Percentiles rank a stretch among this genome's conserved stretches.
Evolutionary conservation across 2,888 invertebrate species (phyloP).

Genomic region (Agrotis ipsilon): DNA sequence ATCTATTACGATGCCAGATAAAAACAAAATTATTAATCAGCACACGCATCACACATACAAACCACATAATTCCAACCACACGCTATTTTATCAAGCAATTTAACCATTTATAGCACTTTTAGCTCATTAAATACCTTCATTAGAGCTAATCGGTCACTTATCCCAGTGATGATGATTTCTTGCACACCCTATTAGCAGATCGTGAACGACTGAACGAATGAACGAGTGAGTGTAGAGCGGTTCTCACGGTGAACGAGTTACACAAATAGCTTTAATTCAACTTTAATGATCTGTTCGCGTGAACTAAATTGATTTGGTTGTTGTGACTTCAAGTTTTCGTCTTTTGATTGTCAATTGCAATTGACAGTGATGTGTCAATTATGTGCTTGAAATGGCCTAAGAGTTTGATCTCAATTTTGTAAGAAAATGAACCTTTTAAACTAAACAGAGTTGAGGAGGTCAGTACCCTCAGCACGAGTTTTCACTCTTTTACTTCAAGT

Average conservation of each 20-base stretch:
- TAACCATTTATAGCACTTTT: constrained; percentile 31
- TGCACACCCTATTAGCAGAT: constrained; percentile 74
- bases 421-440: not conserved
- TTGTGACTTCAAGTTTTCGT: constrained; percentile 76
- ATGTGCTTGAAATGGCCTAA: constrained; percentile 21
- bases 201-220: constrained; percentile 85
- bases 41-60: not conserved
- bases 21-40: constrained; percentile 16
- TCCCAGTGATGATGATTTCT: constrained; percentile 55
- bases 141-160: constrained; percentile 50
- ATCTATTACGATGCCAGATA: too few relatives aligned
- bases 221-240: constrained; percentile 74
- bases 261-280: constrained; percentile 87
- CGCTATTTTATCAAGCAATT: constrained; percentile 28
- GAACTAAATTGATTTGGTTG: constrained; percentile 89
- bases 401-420: constrained; percentile 26
- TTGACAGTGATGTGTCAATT: constrained; percentile 59
- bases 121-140: constrained; percentile 46
- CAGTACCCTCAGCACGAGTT: too few relatives aligned
- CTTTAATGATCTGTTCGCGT: constrained; percentile 89
- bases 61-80: constrained; percentile 6
- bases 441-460: too few relatives aligned
- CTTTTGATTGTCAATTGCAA: constrained; percentile 62
- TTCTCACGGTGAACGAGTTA: constrained; percentile 85
- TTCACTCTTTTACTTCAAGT: too few relatives aligned